These are phyloP conservation scores for Schizotus pectinicornis DNA, from an alignment of 2,888 invertebrate genomes.

Conservation along the genomic window DNA sequence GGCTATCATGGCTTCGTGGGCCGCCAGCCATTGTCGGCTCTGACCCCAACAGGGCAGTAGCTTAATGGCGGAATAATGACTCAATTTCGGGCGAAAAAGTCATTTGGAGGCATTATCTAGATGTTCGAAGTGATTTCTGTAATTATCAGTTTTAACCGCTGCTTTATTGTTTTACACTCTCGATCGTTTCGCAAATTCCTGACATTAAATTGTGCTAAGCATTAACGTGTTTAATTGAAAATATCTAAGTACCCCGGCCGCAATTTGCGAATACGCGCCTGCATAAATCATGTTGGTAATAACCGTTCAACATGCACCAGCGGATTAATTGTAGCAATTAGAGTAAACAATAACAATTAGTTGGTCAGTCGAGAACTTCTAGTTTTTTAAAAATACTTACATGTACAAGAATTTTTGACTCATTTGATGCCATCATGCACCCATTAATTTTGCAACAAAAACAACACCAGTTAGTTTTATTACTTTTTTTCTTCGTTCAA, in stretches of 20 bases:
- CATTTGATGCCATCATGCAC: no score
- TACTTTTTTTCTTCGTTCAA: no score
- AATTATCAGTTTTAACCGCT: no score
- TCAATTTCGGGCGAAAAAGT: background rate
- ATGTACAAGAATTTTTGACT: background rate
- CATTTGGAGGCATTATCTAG: no score
- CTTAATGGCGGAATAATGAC: slow-evolving; percentile 13
- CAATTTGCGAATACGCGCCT: slow-evolving; percentile 20
- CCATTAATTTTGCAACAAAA: no score
- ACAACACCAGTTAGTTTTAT: no score
- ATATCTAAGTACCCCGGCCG: slow-evolving; percentile 21
- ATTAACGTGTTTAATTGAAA: slow-evolving; percentile 17
- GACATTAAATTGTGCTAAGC: no score
- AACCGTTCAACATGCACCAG: slow-evolving; percentile 25
- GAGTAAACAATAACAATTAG: slow-evolving; percentile 19
- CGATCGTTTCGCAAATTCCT: no score
- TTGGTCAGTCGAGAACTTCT: background rate
- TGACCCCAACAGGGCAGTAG: background rate
- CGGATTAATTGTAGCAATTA: slow-evolving; percentile 27
- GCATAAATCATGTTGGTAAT: slow-evolving; percentile 27
- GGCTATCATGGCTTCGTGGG: background rate
- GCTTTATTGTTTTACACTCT: no score
- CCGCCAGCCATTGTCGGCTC: slow-evolving; percentile 1
- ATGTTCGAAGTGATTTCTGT: no score
- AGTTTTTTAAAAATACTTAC: background rate